phyloP scores from a whole-genome alignment of 1,140 invertebrate species.

The Drosophila micromelanica region DNA sequence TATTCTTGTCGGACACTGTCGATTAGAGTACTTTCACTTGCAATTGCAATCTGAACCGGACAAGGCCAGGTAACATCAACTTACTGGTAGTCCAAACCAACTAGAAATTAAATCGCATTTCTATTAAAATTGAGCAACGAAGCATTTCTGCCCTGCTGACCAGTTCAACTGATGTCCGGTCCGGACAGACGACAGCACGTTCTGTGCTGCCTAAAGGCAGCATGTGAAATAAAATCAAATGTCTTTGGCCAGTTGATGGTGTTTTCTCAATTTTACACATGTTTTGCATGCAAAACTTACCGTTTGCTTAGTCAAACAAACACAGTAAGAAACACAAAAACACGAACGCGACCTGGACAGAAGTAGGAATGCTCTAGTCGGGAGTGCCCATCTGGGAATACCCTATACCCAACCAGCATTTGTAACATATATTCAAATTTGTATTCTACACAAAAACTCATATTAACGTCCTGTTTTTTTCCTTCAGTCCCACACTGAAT shows the following conservation, averaged over 20 bases:
- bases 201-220: constrained; percentile 9
- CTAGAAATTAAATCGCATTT: constrained; percentile 50
- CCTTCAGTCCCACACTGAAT: too few species aligned
- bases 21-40: neutral
- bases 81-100: too few species aligned
- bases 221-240: constrained; percentile 25
- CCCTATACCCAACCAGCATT: neutral
- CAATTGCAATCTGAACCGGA: neutral
- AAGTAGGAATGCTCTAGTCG: neutral
- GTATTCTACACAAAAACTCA: too few species aligned
- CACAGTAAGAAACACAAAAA: constrained; percentile 10
- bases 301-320: constrained; percentile 43
- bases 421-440: too few species aligned
- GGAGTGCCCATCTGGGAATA: neutral
- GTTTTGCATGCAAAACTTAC: constrained; percentile 73
- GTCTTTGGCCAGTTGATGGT: constrained; percentile 48
- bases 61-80: too few species aligned
- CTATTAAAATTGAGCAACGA: constrained; percentile 68
- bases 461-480: too few species aligned
- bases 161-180: constrained; percentile 19
- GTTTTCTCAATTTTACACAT: constrained; percentile 71
- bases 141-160: constrained; percentile 44
- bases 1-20: too few species aligned
- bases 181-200: constrained; percentile 46
- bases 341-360: neutral